Evolutionary conservation across 1,140 invertebrate genomes (phyloP), one percentile per base, ranked within the genome.

Genomic region (Drosophila lowei): DNA sequence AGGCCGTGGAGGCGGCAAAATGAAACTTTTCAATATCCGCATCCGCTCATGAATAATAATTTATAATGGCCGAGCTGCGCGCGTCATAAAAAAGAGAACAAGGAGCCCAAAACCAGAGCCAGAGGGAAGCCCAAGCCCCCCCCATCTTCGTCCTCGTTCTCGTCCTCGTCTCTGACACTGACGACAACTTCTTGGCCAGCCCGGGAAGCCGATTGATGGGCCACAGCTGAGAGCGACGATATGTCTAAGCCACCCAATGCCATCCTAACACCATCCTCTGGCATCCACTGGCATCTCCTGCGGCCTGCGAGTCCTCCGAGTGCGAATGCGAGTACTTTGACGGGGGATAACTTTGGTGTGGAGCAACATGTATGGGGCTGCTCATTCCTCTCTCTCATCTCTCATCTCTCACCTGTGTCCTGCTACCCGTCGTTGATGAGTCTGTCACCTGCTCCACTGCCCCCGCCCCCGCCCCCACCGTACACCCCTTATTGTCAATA

Each of bases 31-130:
- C 81, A 86, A 86, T 86, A 86, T 86, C 81, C 81, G 81, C 81
- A 86, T 86, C 83, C 81, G 81, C 81, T 86, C 81, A 86, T 86
- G 83, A 86, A 86, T 86, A 86, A 86, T 86, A 86, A 86, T 86
- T 86, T 83, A 88, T 88, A 86, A 86, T 88, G 81, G 81, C 74
- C 61, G 49, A 66, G 75, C 72, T 53, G 34, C 64, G 63, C 53
- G 76, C 71, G 63, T 68, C 72, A 76, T 75, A 76, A 76, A 76
- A 54, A 28, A 7, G 4, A 13, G 11, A 38, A 11, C 16, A 54
- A 23, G 16, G 4, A 38, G 2, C 5, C 34, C 3, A 38, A 34
- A 38, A 13, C 34, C 34, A 38, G 3, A 13, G 11, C 11, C 34
- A n/a, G 23, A 55, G 42, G 16, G n/a, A 18, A 44, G 5, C 7